phyloP scores from a whole-genome alignment of 2,797 vertebrate genomes.

The Phoxinus dragarum region DNA sequence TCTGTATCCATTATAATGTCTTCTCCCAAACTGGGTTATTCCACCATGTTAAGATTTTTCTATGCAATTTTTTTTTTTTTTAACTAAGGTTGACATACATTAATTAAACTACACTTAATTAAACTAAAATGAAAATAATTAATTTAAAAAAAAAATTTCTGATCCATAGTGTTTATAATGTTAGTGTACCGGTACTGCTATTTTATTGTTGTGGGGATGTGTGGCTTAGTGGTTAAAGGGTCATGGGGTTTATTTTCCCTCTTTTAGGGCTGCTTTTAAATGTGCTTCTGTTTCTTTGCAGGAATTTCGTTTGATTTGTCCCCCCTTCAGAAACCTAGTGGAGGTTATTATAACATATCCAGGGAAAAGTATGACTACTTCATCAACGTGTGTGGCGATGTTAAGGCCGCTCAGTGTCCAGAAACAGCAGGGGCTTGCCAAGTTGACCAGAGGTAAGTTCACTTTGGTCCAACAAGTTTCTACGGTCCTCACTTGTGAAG shows the following conservation, averaged over 20 bases:
- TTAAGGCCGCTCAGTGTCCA: constrained; percentile 73
- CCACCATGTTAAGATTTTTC: not conserved
- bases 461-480: not conserved
- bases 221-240: not conserved
- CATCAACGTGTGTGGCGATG: constrained; percentile 85
- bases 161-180: not conserved
- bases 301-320: constrained; percentile 91
- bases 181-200: not conserved
- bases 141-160: too few species aligned
- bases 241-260: not conserved
- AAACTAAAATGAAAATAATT: not conserved
- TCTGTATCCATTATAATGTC: not conserved
- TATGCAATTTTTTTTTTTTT: not conserved
- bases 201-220: not conserved
- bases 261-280: not conserved
- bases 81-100: too few species aligned
- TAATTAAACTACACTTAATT: too few species aligned
- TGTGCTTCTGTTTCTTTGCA: constrained; percentile 58
- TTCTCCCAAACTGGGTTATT: not conserved
- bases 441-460: constrained; percentile 77
- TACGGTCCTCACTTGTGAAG: not conserved
- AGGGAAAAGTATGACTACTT: constrained; percentile 81
- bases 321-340: constrained; percentile 79
- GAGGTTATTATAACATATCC: constrained; percentile 75
- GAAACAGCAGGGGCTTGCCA: constrained; percentile 88